Conservation (phyloP, 2,888 invertebrate genomes). For the Cosmia trapezina region DNA sequence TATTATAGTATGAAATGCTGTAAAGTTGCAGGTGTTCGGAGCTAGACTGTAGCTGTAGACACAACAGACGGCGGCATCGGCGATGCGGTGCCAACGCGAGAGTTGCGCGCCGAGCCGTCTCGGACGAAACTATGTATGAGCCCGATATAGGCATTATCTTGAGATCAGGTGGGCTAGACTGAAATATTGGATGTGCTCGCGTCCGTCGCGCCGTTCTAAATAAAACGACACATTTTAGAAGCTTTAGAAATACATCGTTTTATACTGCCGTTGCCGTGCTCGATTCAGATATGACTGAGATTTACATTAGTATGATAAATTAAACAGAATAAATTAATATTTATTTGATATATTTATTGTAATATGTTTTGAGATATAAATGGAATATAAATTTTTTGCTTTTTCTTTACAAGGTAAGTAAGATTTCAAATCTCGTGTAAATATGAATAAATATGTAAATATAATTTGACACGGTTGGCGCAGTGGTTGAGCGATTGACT, state of each 20-base stretch:
- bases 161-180: conserved; percentile 56
- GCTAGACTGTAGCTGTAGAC: conserved; percentile 55
- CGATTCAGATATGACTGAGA: neutral
- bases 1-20: conserved; percentile 36
- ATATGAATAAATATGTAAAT: too few species aligned
- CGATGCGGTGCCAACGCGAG: conserved; percentile 68
- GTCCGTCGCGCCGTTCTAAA: conserved; percentile 24
- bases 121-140: conserved; percentile 66
- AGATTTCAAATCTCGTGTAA: conserved; percentile 18
- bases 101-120: conserved; percentile 79
- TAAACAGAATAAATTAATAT: conserved; percentile 29
- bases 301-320: conserved; percentile 34
- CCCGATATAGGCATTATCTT: conserved; percentile 68
- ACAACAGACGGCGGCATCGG: conserved; percentile 69
- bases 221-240: conserved; percentile 18
- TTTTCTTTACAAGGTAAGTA: conserved; percentile 43
- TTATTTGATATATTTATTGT: conserved; percentile 17
- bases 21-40: conserved; percentile 64
- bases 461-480: too few species aligned
- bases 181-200: conserved; percentile 40
- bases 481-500: too few species aligned
- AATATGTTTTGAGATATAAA: conserved; percentile 30
- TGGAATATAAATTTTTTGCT: conserved; percentile 14
- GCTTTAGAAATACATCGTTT: neutral
- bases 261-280: neutral